Conservation (phyloP, 1,140 invertebrate species). For the Bombus picipes region DNA sequence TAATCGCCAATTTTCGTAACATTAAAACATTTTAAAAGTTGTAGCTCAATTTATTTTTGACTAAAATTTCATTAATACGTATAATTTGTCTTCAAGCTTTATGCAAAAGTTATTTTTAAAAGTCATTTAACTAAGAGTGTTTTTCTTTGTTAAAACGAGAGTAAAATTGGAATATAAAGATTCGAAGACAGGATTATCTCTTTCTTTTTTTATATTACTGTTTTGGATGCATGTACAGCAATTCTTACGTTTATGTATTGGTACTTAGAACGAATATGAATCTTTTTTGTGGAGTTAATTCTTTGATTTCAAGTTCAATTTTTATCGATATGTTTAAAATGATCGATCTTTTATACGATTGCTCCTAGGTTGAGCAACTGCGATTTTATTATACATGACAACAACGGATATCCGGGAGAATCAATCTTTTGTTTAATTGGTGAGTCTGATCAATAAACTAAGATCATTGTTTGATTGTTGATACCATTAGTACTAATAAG, state of each 20-base stretch:
- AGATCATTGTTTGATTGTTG: background rate
- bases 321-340: background rate
- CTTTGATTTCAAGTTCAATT: background rate
- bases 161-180: background rate
- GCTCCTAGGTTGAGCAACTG: constrained; percentile 39
- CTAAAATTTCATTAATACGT: background rate
- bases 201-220: background rate
- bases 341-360: background rate
- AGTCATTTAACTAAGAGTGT: background rate
- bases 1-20: background rate
- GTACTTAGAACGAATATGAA: background rate
- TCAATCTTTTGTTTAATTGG: constrained; percentile 68
- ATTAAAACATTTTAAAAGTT: background rate
- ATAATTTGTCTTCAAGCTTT: background rate
- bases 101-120: background rate
- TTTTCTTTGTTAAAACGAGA: background rate
- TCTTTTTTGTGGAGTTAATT: no score
- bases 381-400: constrained; percentile 70
- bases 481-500: background rate
- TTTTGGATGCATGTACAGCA: background rate
- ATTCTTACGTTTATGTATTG: no score
- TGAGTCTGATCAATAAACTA: constrained; percentile 37
- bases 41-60: background rate
- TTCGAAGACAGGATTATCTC: background rate
- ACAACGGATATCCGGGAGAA: constrained; percentile 62